Percentiles rank a stretch among this genome's conserved stretches.
Conservation (phyloP, 2,888 invertebrate genomes). For the Mimachlamys varia region DNA sequence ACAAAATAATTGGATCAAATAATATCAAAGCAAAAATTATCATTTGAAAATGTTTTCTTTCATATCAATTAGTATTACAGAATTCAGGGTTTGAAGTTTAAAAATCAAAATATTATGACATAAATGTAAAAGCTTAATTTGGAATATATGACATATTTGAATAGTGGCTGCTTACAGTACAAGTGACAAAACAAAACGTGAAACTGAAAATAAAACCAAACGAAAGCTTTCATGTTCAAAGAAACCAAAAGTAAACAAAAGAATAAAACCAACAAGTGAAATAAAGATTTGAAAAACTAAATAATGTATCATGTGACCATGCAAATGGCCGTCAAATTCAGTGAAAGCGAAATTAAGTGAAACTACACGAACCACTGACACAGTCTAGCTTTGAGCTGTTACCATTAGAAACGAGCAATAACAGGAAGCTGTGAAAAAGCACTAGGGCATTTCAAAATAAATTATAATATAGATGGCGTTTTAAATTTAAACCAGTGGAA, state of each 20-base stretch:
- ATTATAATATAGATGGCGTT: not conserved
- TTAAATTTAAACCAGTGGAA: not conserved
- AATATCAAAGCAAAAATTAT: no score
- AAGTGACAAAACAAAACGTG: conserved; percentile 15
- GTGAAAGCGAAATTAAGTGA: conserved; percentile 29
- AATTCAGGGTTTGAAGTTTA: no score
- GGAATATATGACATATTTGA: no score
- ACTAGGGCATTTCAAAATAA: not conserved
- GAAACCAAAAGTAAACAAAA: conserved; percentile 28
- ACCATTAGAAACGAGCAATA: not conserved
- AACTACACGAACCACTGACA: not conserved
- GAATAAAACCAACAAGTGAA: conserved; percentile 23
- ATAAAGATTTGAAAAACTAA: not conserved
- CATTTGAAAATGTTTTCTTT: no score
- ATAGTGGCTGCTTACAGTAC: not conserved
- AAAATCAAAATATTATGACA: no score
- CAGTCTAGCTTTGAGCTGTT: not conserved
- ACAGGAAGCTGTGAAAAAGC: not conserved
- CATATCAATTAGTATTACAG: no score
- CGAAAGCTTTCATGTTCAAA: conserved; percentile 16
- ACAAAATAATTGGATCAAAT: no score
- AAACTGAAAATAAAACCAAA: conserved; percentile 25
- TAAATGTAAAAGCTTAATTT: no score
- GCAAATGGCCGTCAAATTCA: conserved; percentile 24
- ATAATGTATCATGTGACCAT: conserved; percentile 7